Evolutionary conservation across 1,140 invertebrate species (phyloP).

Genomic region (Neelides sp.): DNA sequence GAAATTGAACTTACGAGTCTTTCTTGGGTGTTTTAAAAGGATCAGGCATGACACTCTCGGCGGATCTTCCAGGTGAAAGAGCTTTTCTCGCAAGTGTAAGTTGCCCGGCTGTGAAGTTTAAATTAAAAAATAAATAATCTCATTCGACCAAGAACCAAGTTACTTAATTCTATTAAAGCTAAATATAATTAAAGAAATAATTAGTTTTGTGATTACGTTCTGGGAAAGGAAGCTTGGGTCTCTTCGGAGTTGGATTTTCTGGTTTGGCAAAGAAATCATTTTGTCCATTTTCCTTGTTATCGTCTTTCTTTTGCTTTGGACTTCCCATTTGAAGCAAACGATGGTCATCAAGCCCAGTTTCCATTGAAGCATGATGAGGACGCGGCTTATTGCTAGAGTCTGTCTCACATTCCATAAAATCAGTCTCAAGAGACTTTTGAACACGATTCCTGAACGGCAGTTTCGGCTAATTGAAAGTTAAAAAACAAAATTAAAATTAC

Average conservation of each 20-base stretch:
- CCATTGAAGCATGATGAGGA: conserved; percentile 34
- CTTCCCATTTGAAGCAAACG: conserved; percentile 34
- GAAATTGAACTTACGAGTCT: conserved; percentile 17
- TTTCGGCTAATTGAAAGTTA: neutral
- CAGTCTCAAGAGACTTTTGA: conserved; percentile 25
- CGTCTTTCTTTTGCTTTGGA: conserved; percentile 24
- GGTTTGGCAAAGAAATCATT: conserved; percentile 28
- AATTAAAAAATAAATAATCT: too few species aligned
- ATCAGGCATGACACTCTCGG: conserved; percentile 24
- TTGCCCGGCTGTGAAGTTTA: too few species aligned
- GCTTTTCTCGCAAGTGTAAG: neutral
- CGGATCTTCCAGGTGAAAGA: conserved; percentile 27
- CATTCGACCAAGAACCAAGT: too few species aligned
- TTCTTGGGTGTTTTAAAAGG: conserved; percentile 19
- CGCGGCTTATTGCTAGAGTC: conserved; percentile 16
- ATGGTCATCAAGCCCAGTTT: conserved; percentile 36
- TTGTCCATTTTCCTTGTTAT: conserved; percentile 20
- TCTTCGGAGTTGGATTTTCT: conserved; percentile 30
- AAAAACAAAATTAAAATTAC: conserved; percentile 4
- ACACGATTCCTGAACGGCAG: conserved; percentile 1
- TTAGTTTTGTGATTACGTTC: too few species aligned
- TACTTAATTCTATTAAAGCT: too few species aligned
- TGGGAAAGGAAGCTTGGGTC: too few species aligned
- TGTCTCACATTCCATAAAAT: conserved; percentile 25
- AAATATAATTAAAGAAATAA: too few species aligned